Conservation (phyloP, 2,797 vertebrate species). For the Pyrocephalus nanus region DNA sequence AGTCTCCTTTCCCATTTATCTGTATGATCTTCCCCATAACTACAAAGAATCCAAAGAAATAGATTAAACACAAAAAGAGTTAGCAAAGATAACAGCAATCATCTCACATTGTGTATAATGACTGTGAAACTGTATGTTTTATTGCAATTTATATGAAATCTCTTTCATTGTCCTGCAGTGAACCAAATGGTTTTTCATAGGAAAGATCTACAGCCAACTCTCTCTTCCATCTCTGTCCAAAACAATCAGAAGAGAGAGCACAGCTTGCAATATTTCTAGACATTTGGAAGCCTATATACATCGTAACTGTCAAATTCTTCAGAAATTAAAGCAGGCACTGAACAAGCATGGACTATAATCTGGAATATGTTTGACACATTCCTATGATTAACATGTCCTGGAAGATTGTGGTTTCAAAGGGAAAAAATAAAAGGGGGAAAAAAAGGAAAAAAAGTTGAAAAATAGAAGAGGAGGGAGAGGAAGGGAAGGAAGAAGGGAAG, state of each 20-base stretch:
- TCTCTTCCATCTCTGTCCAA: neutral
- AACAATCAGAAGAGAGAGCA: neutral
- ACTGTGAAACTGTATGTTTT: neutral
- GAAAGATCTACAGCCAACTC: neutral
- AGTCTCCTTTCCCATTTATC: neutral
- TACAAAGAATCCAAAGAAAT: neutral
- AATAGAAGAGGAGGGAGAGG: accelerated
- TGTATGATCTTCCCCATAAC: neutral
- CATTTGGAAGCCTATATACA: neutral
- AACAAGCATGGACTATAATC: neutral
- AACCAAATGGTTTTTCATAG: neutral
- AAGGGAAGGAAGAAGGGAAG: neutral
- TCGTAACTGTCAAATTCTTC: neutral
- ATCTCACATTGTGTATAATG: neutral
- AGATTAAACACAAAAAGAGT: neutral
- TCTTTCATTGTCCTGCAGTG: neutral
- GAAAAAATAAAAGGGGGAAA: accelerated
- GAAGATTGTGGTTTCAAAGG: neutral
- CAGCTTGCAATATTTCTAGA: neutral
- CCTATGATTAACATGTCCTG: neutral
- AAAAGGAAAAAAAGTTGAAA: too few relatives aligned
- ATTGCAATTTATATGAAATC: neutral
- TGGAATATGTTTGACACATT: neutral
- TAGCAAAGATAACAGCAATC: neutral
- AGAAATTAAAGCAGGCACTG: neutral